Conservation (phyloP, 2,797 vertebrate genomes). For the Sebastes cheni region DNA sequence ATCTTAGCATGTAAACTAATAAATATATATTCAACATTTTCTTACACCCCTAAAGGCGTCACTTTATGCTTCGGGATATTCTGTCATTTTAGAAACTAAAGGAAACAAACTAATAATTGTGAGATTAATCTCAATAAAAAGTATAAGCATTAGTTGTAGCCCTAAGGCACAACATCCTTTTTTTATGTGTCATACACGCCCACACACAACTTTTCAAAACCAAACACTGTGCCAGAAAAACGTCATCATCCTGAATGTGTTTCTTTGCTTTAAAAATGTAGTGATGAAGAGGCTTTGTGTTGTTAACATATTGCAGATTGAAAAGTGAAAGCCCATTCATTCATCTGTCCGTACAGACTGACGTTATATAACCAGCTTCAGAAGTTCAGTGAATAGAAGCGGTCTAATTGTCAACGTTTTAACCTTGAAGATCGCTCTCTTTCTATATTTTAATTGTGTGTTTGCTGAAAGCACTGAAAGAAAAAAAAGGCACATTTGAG, state of each 20-base stretch:
- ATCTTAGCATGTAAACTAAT: too few species aligned
- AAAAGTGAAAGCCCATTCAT: neutral
- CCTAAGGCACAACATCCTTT: neutral
- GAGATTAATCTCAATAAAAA: neutral
- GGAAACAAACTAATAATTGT: neutral
- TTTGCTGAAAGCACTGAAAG: constrained; percentile 2
- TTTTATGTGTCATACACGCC: neutral
- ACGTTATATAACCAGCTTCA: constrained; percentile 8
- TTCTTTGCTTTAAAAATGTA: neutral
- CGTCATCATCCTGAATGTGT: neutral
- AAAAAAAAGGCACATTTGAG: neutral
- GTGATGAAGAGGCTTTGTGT: constrained; percentile 11
- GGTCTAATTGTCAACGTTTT: neutral
- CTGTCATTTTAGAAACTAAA: neutral
- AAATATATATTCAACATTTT: too few species aligned
- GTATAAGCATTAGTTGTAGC: neutral
- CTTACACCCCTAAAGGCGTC: neutral
- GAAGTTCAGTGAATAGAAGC: neutral
- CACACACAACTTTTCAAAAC: neutral
- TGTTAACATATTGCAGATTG: neutral
- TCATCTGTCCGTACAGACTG: neutral
- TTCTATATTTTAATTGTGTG: constrained; percentile 3
- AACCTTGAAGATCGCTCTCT: constrained; percentile 17
- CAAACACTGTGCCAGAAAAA: neutral
- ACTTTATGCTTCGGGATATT: neutral